A percentile compares a stretch with the other conserved stretches of the same genome.
These are phyloP conservation scores for Pediacus dermestoides DNA, from an alignment of 2,888 invertebrate species.

Conservation along the genomic window DNA sequence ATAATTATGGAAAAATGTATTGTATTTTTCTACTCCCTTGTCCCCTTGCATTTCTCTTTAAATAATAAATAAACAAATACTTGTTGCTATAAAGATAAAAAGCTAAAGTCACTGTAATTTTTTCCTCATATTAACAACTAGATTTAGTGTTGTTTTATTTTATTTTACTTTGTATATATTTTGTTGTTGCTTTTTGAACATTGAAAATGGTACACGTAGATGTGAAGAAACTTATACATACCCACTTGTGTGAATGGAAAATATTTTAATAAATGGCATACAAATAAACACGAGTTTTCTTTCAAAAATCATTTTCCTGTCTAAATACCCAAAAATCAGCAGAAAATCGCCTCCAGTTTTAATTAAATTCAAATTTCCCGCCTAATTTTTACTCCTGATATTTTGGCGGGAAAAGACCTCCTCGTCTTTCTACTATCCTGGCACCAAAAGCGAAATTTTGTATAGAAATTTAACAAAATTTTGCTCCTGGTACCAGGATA, in stretches of 20 bases:
- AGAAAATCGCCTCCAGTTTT: too few relatives aligned
- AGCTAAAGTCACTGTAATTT: conserved; percentile 12
- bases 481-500: too few relatives aligned
- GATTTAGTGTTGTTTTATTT: conserved; percentile 3
- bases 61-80: conserved; percentile 17
- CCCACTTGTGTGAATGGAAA: conserved; percentile 32
- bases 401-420: too few relatives aligned
- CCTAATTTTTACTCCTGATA: too few relatives aligned
- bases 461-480: too few relatives aligned
- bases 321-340: too few relatives aligned
- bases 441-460: too few relatives aligned
- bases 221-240: conserved; percentile 24
- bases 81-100: conserved; percentile 13
- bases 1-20: not conserved
- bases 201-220: conserved; percentile 12
- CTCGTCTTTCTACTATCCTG: too few relatives aligned
- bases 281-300: too few relatives aligned
- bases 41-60: conserved; percentile 14
- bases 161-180: conserved; percentile 10
- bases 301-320: too few relatives aligned
- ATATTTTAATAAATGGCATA: conserved; percentile 32
- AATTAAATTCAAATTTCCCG: too few relatives aligned
- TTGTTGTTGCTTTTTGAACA: conserved; percentile 12
- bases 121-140: not conserved
- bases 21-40: conserved; percentile 37